Percentiles rank a stretch among this genome's conserved stretches.
These are phyloP conservation scores for Podabrus alpinus DNA, from an alignment of 2,888 invertebrate genomes.

Conservation along the genomic window DNA sequence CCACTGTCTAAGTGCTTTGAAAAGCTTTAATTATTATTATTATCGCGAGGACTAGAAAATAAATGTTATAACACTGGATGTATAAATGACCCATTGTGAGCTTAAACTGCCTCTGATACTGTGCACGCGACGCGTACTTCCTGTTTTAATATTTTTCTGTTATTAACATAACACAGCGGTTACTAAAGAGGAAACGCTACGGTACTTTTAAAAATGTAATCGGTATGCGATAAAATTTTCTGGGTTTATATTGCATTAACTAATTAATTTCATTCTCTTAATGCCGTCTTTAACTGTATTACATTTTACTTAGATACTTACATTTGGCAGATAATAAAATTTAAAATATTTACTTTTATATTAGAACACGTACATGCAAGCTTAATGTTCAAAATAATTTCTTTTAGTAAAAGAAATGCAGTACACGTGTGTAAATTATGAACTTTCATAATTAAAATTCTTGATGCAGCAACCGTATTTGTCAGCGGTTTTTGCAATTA, in stretches of 20 bases:
- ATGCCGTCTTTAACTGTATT: background rate
- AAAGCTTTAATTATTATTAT: background rate
- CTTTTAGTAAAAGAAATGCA: slow-evolving; percentile 6
- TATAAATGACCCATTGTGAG: slow-evolving; percentile 28
- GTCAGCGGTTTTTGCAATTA: slow-evolving; percentile 37
- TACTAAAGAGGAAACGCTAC: slow-evolving; percentile 17
- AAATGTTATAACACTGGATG: slow-evolving; percentile 24
- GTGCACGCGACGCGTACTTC: slow-evolving; percentile 29
- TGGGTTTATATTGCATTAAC: slow-evolving; percentile 7
- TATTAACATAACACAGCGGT: slow-evolving; percentile 24
- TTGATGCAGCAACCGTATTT: slow-evolving; percentile 28
- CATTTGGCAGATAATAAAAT: background rate
- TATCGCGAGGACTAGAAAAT: slow-evolving; percentile 10
- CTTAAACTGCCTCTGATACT: slow-evolving; percentile 24
- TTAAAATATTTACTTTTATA: background rate
- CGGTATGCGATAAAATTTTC: slow-evolving; percentile 5
- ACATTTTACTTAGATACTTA: background rate
- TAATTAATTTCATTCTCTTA: slow-evolving; percentile 8
- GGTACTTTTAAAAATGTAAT: slow-evolving; percentile 20
- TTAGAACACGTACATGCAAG: background rate
- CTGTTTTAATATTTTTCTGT: slow-evolving; percentile 23
- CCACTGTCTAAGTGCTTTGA: background rate
- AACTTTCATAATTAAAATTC: slow-evolving; percentile 37
- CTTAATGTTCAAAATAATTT: slow-evolving; percentile 7
- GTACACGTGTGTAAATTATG: slow-evolving; percentile 27